Evolutionary conservation across 2,888 invertebrate genomes (phyloP), one percentile per base, ranked within the genome.

Genomic region (Phaedon cochleariae): DNA sequence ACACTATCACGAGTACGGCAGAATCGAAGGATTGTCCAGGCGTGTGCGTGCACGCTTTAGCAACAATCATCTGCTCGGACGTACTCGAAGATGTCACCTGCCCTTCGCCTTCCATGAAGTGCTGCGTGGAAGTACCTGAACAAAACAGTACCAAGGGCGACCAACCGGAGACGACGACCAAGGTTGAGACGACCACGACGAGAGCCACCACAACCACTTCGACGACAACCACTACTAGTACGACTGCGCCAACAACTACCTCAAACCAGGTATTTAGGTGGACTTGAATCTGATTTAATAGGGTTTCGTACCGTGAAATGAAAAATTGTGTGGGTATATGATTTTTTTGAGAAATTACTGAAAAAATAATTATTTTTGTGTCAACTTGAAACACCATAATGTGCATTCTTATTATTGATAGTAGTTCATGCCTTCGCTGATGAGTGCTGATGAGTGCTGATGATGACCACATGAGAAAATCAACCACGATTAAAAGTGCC

Each of bases 1-100:
- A 95, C 78, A 91, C 94, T 26, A 89, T 95, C 79, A 94, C 95
- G 65, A 92, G 91, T 70, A 94, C 95, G 65, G 93, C 91, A 65
- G 92, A 93, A 82, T 88, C 91, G 64, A 92, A 93, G 84, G 91
- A 94, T 81, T 96, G 96, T 79, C 95, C 96, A 0, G 96, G 96
- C 0, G 90, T 92, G 63, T 96, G 96, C 83, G 92, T 95, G 68
- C 94, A 95, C 79, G 89, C 93, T 9, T 83, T 96, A 64, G 94
- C 96, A 1, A 92, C 95, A 0, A 84, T 95, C 67, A 92, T 95
- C 77, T 96, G 96, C 81, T 91, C 92, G 81, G 91, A 94, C 74
- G 94, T 96, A 17, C 85, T 93, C 57, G 93, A 94, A 65, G 90
- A 94, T 78, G 90, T 93, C 18, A 89, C 90, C 65, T 95, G 95